These are phyloP conservation scores for Wiebesia pumilae DNA, from an alignment of 1,140 invertebrate species.

Conservation along the genomic window DNA sequence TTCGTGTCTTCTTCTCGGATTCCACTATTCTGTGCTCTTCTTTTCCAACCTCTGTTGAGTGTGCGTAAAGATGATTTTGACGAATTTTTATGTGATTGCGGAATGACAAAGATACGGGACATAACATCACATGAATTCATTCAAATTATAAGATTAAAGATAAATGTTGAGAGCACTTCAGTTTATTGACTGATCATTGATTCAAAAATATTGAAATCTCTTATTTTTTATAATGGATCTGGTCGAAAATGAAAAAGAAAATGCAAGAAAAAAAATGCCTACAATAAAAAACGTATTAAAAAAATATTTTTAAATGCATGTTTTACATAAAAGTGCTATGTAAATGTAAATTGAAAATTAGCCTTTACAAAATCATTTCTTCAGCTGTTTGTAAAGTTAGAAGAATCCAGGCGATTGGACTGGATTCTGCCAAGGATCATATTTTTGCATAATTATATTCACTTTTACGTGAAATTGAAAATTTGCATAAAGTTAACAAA, in stretches of 20 bases:
- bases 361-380: constrained; percentile 1
- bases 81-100: constrained; percentile 14
- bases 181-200: no score
- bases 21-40: background rate
- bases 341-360: constrained; percentile 20
- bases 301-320: background rate
- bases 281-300: background rate
- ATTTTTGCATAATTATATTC: background rate
- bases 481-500: background rate
- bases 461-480: background rate
- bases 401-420: background rate
- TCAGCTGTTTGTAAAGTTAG: background rate
- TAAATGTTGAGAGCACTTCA: background rate
- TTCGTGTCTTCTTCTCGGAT: background rate
- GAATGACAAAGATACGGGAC: background rate
- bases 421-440: background rate
- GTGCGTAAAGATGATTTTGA: background rate
- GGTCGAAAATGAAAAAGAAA: background rate
- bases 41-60: background rate
- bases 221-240: background rate
- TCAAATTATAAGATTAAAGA: background rate
- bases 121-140: background rate
- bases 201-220: no score
- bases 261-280: background rate
- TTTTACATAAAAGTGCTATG: constrained; percentile 13